Evolutionary conservation across 1,140 invertebrate genomes (phyloP), one percentile per base, ranked within the genome.

Genomic region (Habropoda laboriosa): DNA sequence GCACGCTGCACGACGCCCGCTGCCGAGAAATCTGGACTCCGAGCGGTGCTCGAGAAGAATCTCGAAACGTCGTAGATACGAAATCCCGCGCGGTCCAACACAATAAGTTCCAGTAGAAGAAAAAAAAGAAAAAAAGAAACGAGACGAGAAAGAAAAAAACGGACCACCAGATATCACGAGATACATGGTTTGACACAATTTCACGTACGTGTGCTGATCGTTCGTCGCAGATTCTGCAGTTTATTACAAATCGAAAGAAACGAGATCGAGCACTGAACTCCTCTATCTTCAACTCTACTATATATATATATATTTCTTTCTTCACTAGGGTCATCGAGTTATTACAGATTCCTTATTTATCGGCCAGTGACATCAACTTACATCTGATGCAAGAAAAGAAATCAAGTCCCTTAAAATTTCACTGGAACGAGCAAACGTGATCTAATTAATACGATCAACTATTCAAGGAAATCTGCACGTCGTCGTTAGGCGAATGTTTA

Each of bases 31-130:
- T 42, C 75, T 49, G 53, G 75, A 74, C 80, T 51, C 40, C 80
- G 67, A 71, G 40, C 49, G 80, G 53, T 67, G 51, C 55, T 79
- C 55, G 51, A 80, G 66, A 35, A 74, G 82, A 74, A 84, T 85
- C 79, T 51, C 63, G 66, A 76, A 72, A 27, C 82, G 32, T 42
- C 58, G 71, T 47, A 35, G 71, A 75, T 72, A 84, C 42, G 61
- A 55, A 85, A 84, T 80, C 40, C n/a, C 57, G 32, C 30, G 77
- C 45, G 55, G 58, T 67, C 55, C 30, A 27, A 24, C 47, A 49
- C 66, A 84, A 73, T 83, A 85, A 51, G 18, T 53, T 42, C 24
- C 75, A 72, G 66, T 47, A 40, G 49, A 42, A 49, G 18, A 18
- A 42, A 21, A 21, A 10, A 13, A 1, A 5, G 40, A 2, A 10